phyloP scores from a whole-genome alignment of 2,113 vertebrate species.

The Atractosteus spatula region DNA sequence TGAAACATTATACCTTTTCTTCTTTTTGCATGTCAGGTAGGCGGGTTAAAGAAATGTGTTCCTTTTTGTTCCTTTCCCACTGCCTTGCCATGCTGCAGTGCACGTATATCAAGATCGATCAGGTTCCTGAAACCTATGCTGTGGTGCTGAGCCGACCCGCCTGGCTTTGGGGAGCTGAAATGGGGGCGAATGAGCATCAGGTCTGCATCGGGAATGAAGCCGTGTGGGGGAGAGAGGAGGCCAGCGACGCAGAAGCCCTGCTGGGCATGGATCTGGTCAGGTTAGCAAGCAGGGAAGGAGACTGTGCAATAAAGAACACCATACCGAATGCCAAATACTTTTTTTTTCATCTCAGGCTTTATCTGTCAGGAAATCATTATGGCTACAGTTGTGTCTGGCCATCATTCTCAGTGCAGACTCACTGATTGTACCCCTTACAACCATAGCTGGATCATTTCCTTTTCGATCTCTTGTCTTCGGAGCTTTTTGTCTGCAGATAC shows the following conservation, averaged over 20 bases:
- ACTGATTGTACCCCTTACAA: too few species aligned
- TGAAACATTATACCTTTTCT: too few species aligned
- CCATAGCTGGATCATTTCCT: too few species aligned
- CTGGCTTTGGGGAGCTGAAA: constrained; percentile 97
- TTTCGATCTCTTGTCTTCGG: too few species aligned
- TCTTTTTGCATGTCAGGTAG: too few species aligned
- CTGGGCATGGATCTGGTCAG: constrained; percentile 96
- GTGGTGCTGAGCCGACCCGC: constrained; percentile 90
- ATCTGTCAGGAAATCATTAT: too few species aligned
- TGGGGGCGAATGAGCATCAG: constrained; percentile 93
- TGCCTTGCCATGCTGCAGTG: constrained; percentile 63
- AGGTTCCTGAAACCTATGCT: constrained; percentile 73
- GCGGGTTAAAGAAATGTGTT: neutral
- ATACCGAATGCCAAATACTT: too few species aligned
- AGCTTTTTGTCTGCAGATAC: too few species aligned
- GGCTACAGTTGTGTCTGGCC: too few species aligned
- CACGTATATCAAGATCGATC: constrained; percentile 84
- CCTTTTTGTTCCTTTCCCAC: constrained; percentile 19
- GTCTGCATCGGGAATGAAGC: constrained; percentile 96
- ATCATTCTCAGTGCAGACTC: too few species aligned
- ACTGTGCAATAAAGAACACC: too few species aligned
- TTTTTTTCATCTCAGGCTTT: too few species aligned
- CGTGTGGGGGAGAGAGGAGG: constrained; percentile 84
- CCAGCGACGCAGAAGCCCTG: constrained; percentile 75
- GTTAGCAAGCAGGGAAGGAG: constrained; percentile 45